Evolutionary conservation across 2,888 invertebrate genomes (phyloP).

Genomic region (Blomia tropicalis): DNA sequence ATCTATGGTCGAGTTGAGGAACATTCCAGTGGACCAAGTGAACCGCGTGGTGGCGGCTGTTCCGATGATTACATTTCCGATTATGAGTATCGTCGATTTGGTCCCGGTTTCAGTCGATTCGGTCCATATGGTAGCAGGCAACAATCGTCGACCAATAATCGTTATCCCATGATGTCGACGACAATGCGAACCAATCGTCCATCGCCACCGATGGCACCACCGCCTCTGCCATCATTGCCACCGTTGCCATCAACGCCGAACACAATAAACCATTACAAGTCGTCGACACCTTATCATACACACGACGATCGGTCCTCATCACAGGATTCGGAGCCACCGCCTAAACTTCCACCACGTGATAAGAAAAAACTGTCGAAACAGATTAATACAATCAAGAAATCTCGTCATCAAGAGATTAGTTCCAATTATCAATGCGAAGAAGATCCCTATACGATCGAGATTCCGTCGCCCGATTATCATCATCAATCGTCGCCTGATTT

Average conservation of each 20-base stretch:
- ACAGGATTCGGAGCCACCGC: neutral
- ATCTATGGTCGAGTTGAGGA: constrained; percentile 1
- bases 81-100: constrained; percentile 6
- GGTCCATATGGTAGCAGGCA: neutral
- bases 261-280: neutral
- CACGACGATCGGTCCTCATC: neutral
- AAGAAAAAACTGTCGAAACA: constrained; percentile 13
- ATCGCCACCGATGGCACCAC: neutral
- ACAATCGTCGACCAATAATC: neutral
- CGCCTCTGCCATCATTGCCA: neutral
- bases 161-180: neutral
- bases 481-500: neutral
- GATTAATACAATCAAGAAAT: constrained; percentile 5
- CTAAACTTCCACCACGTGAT: constrained; percentile 11
- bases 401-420: neutral
- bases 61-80: constrained; percentile 11
- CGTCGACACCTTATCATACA: neutral
- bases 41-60: neutral
- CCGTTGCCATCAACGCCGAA: neutral
- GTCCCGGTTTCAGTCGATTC: neutral
- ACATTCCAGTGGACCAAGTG: neutral
- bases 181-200: neutral
- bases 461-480: constrained; percentile 15
- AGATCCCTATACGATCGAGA: neutral
- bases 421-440: too few species aligned